phyloP scores from a whole-genome alignment of 1,140 invertebrate genomes.

The Xylocopa sonorina region DNA sequence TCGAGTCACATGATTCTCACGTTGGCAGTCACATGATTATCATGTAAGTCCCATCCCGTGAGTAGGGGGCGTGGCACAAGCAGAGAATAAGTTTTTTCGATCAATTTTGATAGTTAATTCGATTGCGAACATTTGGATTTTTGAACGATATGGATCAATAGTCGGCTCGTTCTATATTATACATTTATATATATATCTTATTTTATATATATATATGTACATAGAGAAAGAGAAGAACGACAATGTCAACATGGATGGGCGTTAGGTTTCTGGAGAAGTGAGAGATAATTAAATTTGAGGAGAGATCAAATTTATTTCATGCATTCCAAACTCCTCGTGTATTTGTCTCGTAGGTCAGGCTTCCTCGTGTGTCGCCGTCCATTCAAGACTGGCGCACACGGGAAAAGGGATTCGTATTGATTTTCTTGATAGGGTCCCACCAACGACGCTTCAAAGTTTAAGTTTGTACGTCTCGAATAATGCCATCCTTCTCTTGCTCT shows the following conservation, averaged over 20 bases:
- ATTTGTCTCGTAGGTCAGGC: conserved; percentile 24
- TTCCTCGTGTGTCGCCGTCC: conserved; percentile 46
- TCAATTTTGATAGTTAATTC: neutral
- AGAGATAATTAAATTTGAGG: conserved; percentile 57
- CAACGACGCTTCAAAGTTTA: conserved; percentile 48
- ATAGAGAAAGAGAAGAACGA: neutral
- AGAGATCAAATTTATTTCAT: conserved; percentile 55
- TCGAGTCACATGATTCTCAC: conserved; percentile 77
- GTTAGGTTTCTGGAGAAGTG: conserved; percentile 5
- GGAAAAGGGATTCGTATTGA: conserved; percentile 77
- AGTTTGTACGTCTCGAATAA: conserved; percentile 21
- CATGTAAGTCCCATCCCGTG: conserved; percentile 73
- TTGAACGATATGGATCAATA: neutral
- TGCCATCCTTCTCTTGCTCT: neutral
- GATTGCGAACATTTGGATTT: neutral
- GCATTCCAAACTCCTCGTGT: conserved; percentile 33
- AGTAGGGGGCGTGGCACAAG: conserved; percentile 65
- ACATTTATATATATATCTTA: no score
- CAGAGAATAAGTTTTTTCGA: conserved; percentile 1
- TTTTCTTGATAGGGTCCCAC: conserved; percentile 64
- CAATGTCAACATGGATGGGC: neutral
- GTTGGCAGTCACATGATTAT: conserved; percentile 79
- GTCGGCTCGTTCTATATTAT: neutral
- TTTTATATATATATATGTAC: neutral
- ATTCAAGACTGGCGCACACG: conserved; percentile 62